Evolutionary conservation across 2,113 vertebrate genomes (phyloP).

Genomic region (Oryzias javanicus): DNA sequence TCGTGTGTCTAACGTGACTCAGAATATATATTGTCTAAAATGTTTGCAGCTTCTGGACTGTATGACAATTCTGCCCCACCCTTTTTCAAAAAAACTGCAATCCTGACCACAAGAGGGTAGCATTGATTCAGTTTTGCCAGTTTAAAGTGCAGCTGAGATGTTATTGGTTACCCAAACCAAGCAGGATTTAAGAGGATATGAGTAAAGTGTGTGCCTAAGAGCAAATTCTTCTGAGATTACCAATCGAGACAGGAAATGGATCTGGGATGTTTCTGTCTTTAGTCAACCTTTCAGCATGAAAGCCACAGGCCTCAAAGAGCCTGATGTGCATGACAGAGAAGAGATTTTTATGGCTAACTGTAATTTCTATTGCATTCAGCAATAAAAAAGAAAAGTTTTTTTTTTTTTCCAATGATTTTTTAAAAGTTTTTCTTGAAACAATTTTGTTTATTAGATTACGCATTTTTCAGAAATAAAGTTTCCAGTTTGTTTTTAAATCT

Average conservation of each 20-base stretch:
- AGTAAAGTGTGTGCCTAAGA: slow-evolving; percentile 23
- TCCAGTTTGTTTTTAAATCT: no score
- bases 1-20: no score
- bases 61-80: not conserved
- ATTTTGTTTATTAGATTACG: no score
- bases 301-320: not conserved
- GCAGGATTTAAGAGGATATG: slow-evolving; percentile 24
- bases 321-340: no score
- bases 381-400: no score
- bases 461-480: no score
- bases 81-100: not conserved
- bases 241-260: slow-evolving; percentile 49
- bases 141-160: not conserved
- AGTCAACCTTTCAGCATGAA: not conserved
- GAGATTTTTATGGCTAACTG: no score
- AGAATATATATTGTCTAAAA: no score
- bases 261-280: slow-evolving; percentile 15
- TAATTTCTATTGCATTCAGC: not conserved
- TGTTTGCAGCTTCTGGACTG: no score
- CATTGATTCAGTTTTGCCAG: slow-evolving; percentile 9
- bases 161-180: not conserved
- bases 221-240: slow-evolving; percentile 57
- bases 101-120: slow-evolving; percentile 52
- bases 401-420: no score
- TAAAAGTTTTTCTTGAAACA: not conserved